Base-by-base conservation (phyloP, 2,888 invertebrate species). In the Eretmocerus hayati region DNA sequence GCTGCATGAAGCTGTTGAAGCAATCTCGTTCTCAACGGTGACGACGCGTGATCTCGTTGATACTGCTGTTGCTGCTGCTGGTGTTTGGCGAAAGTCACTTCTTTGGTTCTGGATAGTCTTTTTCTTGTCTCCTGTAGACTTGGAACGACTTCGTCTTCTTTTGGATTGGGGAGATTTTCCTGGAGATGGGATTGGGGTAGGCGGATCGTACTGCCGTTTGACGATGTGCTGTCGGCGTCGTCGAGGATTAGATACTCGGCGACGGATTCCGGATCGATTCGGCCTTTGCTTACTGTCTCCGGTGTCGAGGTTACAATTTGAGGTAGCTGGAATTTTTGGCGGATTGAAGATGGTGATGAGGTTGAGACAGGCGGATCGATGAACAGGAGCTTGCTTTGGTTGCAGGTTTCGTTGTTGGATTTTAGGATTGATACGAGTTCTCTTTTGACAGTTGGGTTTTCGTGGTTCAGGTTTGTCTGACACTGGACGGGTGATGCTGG, bases 181-280 rank as follows among this genome's bases (percentile, higher is more conserved):
- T 15, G 19, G 16, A 9, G 35, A 4, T 19, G 35, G 16, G 4
- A 31, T n/a, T n/a, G n/a, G n/a, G n/a, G n/a, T n/a, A n/a, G n/a
- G n/a, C n/a, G n/a, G 26, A 26, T 11, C 11, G 26, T 3, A 9
- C 4, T 3, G n/a, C 18, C 37, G 4, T 75, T 76, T 1, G 18
- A 13, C 18, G 26, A 4, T 1, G 11, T 16, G 1, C 15, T 36
- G 65, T 71, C 20, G 61, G 58, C 52, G 23, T 67, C 66, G 6
- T 71, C 69, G 8, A 68, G 60, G 42, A 69, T 65, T 37, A 69
- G 60, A 57, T 69, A 70, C 39, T 71, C 71, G 18, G 62, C 67
- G 11, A 67, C 55, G 23, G 64, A 64, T 37, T 66, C 64, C 9
- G 57, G 60, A 38, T 71, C 69, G 50, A 65, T 67, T 52, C 56